phyloP scores from a whole-genome alignment of 2,113 vertebrate species.

The Lophotis ruficrista region DNA sequence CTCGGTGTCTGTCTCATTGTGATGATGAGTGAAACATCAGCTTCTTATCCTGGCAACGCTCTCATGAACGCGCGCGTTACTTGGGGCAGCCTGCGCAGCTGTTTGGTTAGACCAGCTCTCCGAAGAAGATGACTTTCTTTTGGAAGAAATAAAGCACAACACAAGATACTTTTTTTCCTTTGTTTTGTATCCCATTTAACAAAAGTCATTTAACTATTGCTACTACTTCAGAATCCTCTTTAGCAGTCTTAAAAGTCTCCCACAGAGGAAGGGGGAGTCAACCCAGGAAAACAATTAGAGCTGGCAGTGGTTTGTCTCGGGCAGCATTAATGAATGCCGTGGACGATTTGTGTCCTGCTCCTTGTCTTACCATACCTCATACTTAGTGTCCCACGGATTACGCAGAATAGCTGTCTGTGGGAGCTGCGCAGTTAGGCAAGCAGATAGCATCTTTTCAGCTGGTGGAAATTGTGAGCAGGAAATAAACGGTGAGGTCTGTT shows the following conservation, averaged over 20 bases:
- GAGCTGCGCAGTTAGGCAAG: slow-evolving; percentile 25
- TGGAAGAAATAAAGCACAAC: slow-evolving; percentile 20
- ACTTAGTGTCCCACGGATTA: slow-evolving; percentile 19
- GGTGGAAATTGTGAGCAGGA: background rate
- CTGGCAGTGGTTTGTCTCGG: slow-evolving; percentile 37
- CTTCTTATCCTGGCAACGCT: background rate
- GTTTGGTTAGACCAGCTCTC: background rate
- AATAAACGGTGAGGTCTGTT: background rate
- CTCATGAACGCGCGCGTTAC: background rate
- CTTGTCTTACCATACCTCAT: slow-evolving; percentile 38
- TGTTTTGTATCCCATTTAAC: background rate
- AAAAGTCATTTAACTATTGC: background rate
- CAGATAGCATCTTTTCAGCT: slow-evolving; percentile 20
- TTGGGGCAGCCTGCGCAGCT: background rate
- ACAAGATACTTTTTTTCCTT: background rate
- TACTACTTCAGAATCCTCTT: background rate
- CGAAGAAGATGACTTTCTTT: background rate
- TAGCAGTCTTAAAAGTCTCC: background rate
- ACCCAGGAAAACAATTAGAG: slow-evolving; percentile 36
- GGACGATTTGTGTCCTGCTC: slow-evolving; percentile 11
- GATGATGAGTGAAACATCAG: background rate
- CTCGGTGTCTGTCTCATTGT: background rate
- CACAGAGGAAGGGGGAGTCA: background rate
- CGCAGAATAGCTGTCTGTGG: slow-evolving; percentile 14
- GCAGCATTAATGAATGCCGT: slow-evolving; percentile 33